Evolutionary conservation across 2,113 vertebrate species (phyloP), one percentile per base, ranked within the genome.

Genomic region (Vicugna pacos): DNA sequence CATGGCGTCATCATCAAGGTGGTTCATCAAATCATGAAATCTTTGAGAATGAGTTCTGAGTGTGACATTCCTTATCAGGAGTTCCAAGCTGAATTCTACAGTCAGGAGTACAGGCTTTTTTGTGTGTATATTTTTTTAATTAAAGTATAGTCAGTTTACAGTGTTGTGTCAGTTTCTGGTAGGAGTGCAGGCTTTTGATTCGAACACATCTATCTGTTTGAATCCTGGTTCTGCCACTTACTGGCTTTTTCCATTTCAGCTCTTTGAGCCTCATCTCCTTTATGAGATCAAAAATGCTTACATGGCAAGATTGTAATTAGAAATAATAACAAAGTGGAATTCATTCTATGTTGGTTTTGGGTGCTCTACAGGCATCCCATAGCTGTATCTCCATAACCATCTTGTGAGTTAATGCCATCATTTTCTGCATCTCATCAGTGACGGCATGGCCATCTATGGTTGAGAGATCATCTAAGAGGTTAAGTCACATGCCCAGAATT

Each of bases 231-330:
- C 70, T 93, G n/a, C 50, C 58, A 90, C 84, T 73, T 87, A 73
- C 3, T 81, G 42, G 30, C 35, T 93, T 93, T 50, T 88, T 64
- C 24, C 30, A 62, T 58, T 91, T 97, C 13, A 30, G 73, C 11
- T 79, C 26, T 72, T 73, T 91, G 56, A 19, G 10, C 90, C 12
- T 94, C 62, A 76, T 95, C 85, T 94, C 73, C 32, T 82, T 93
- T 77, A 56, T 42, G n/a, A 97, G 38, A 32, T 52, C 15, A 72
- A 52, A 93, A 91, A 42, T 8, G 13, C 11, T 72, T 67, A 65
- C 11, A 11, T 60, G 50, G 48, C 35, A 88, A 11, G n/a, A 75
- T 46, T 65, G 5, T 76, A 75, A 20, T 81, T 54, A 84, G 64
- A 94, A 89, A 89, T 92, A 83, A 85, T 83, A 89, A 88, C 2